These are phyloP conservation scores for Shargacucullia verbasci DNA, from an alignment of 2,888 invertebrate species.

Conservation along the genomic window DNA sequence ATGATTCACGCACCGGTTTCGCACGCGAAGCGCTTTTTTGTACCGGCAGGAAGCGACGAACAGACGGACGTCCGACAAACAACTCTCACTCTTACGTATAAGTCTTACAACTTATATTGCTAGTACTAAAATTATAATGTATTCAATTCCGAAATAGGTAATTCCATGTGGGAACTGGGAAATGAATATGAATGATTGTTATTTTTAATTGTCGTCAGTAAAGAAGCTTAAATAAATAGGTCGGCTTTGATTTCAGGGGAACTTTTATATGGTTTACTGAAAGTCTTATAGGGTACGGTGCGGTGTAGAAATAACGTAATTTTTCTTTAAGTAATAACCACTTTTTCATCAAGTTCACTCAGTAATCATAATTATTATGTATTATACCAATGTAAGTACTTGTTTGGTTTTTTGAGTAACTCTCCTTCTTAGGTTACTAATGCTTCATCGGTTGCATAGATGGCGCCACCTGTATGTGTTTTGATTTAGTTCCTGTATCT, in stretches of 20 bases:
- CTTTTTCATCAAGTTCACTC: no score
- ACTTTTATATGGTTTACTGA: no score
- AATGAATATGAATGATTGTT: slow-evolving; percentile 11
- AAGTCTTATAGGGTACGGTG: no score
- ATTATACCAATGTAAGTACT: no score
- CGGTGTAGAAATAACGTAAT: no score
- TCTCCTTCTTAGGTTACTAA: not conserved
- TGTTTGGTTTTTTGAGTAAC: not conserved
- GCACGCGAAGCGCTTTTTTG: slow-evolving; percentile 64
- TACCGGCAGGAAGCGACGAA: slow-evolving; percentile 66
- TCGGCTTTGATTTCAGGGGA: no score
- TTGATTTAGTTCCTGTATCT: not conserved
- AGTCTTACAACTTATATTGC: slow-evolving; percentile 29
- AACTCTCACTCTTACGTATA: slow-evolving; percentile 48
- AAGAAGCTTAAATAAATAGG: no score
- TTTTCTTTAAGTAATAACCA: no score
- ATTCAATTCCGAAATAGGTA: slow-evolving; percentile 14
- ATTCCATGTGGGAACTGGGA: slow-evolving; percentile 8
- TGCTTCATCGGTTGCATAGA: slow-evolving; percentile 14
- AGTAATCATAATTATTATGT: no score
- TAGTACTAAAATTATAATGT: slow-evolving; percentile 9
- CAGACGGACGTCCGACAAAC: slow-evolving; percentile 63
- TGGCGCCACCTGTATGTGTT: slow-evolving; percentile 28
- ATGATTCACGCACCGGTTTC: slow-evolving; percentile 62
- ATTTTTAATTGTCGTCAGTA: not conserved